Base-by-base conservation (phyloP, 2,797 vertebrate species). In the Intellagama lesueurii region DNA sequence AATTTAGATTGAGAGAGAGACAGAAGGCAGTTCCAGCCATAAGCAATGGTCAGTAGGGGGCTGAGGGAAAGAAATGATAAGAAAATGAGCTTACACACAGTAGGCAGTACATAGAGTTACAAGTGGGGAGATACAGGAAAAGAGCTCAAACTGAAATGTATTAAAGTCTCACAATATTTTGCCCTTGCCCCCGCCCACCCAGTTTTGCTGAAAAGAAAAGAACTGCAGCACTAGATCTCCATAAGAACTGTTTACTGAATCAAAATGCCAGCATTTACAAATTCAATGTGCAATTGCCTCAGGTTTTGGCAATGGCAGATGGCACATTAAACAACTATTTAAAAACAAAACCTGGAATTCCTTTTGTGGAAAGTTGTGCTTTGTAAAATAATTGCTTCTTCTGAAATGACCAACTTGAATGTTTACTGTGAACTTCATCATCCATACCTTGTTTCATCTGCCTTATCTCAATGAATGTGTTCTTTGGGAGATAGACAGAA, bases 271-370 rank as follows among this genome's bases (percentile, higher is more conserved):
- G 80, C 81, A 92, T 84, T 73, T 89, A 89, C 80, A 91, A 88
- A 92, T 94, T 89, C 87, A 92, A 49, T 7, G 40, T 44, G 60
- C 8, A 28, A 9, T 4, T 7, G 49, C 4, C 30, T 44, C 28
- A 26, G 91, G 90, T 92, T 85, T 92, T 90, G 89, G 35, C 35
- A 86, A 89, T 64, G 35, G 26, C 35, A 83, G 49, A 28, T 77
- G 17, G 17, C 30, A 30, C 70, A n/a, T 69, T 40, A 70, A 91
- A 81, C 77, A 32, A 72, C 2, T 22, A 24, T 79, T 66, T 86
- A 85, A 92, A 87, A 88, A 90, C 80, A 87, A 70, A 56, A 89
- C 79, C 69, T 91, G 85, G 30, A 72, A 47, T 78, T 91, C 90
- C 56, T 79, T 77, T 93, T 28, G 26, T 86, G 89, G 77, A 76